Conservation (phyloP, 2,113 vertebrate genomes). For the Tympanuchus pallidicinctus region DNA sequence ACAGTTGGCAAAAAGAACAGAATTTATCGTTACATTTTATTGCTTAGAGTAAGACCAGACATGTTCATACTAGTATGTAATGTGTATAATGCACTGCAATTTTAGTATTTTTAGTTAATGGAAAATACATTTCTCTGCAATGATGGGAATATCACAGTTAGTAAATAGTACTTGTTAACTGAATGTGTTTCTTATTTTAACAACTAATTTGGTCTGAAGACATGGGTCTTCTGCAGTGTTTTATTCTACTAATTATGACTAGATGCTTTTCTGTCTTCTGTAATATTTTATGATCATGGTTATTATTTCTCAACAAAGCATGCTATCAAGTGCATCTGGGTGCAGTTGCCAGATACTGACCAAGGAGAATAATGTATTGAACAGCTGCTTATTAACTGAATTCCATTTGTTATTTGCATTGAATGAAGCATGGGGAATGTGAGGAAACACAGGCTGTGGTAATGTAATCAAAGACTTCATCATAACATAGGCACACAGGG, state of each 20-base stretch:
- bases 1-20: not conserved
- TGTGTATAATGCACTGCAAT: not conserved
- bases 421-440: not conserved
- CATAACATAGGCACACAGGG: not conserved
- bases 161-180: not conserved
- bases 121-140: not conserved
- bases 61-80: not conserved
- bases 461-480: conserved; percentile 51
- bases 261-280: conserved; percentile 2
- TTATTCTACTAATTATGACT: not conserved
- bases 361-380: conserved; percentile 6
- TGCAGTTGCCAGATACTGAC: conserved; percentile 15
- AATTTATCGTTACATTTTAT: not conserved
- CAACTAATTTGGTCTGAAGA: not conserved
- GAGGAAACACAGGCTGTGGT: conserved; percentile 24
- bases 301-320: not conserved
- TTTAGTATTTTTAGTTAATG: not conserved
- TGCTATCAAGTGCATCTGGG: not conserved
- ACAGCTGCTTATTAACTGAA: conserved; percentile 17
- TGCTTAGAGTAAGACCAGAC: not conserved
- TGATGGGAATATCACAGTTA: not conserved
- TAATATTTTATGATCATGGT: not conserved
- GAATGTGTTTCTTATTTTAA: not conserved
- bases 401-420: conserved; percentile 16
- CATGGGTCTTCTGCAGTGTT: not conserved